phyloP scores from a whole-genome alignment of 37 sponge, comb jelly and placozoan species.

The Halisarca cf. caerulea region DNA sequence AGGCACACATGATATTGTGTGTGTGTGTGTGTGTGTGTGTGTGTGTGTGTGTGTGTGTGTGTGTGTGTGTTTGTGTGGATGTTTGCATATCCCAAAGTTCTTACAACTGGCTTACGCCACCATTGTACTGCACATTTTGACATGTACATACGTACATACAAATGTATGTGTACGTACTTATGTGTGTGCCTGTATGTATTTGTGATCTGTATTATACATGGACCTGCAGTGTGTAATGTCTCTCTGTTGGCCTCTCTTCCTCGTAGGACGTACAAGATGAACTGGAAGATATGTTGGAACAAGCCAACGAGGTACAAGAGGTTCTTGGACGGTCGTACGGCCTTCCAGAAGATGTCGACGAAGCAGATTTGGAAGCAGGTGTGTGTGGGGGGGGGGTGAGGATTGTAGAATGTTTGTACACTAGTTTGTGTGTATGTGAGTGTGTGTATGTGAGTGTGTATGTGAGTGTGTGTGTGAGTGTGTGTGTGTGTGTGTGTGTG shows the following conservation, averaged over 20 bases:
- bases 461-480: background rate
- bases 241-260: background rate
- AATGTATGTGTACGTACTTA: too few species aligned
- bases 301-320: conserved; percentile 95
- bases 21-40: background rate
- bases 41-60: too few species aligned
- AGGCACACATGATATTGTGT: too few species aligned
- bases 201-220: background rate
- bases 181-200: background rate
- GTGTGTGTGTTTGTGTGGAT: background rate
- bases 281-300: conserved; percentile 97
- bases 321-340: conserved; percentile 90
- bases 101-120: too few species aligned
- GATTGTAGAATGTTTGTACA: background rate
- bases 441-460: too few species aligned
- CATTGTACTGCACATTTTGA: too few species aligned
- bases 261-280: conserved; percentile 98
- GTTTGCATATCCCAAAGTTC: background rate
- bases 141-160: too few species aligned
- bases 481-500: too few species aligned
- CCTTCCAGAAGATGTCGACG: conserved; percentile 97
- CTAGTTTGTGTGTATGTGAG: background rate
- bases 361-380: conserved; percentile 98
- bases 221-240: background rate
- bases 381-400: too few species aligned